Conservation (phyloP, 2,797 vertebrate genomes). For the Micropoecilia bifurca region DNA sequence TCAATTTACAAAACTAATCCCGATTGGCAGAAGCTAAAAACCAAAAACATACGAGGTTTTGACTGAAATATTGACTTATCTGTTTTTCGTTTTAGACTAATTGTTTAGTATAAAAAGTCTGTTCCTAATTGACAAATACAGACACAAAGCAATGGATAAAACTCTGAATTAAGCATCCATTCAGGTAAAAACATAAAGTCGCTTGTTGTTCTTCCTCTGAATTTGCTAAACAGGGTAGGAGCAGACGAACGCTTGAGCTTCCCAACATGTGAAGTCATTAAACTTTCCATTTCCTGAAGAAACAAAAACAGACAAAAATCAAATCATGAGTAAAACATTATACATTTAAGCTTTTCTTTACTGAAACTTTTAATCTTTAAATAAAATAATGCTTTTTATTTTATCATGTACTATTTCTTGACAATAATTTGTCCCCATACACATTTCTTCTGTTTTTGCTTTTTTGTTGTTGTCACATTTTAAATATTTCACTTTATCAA, state of each 20-base stretch:
- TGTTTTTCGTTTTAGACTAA: background rate
- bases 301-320: conserved; percentile 30
- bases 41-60: background rate
- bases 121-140: background rate
- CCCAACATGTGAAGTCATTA: conserved; percentile 68
- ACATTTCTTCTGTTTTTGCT: background rate
- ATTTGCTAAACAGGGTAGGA: conserved; percentile 46
- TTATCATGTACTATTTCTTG: background rate
- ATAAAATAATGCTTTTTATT: background rate
- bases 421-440: background rate
- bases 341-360: background rate
- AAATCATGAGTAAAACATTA: background rate
- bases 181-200: background rate
- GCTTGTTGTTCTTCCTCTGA: background rate
- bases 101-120: background rate
- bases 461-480: background rate
- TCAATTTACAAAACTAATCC: background rate
- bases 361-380: background rate
- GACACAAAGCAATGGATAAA: background rate
- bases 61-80: background rate
- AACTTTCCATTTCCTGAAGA: conserved; percentile 67
- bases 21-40: background rate
- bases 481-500: background rate
- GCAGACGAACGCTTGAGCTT: conserved; percentile 68
- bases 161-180: background rate